These are phyloP conservation scores for Nyctereutes procyonoides DNA, from an alignment of 2,113 vertebrate genomes.

Conservation along the genomic window DNA sequence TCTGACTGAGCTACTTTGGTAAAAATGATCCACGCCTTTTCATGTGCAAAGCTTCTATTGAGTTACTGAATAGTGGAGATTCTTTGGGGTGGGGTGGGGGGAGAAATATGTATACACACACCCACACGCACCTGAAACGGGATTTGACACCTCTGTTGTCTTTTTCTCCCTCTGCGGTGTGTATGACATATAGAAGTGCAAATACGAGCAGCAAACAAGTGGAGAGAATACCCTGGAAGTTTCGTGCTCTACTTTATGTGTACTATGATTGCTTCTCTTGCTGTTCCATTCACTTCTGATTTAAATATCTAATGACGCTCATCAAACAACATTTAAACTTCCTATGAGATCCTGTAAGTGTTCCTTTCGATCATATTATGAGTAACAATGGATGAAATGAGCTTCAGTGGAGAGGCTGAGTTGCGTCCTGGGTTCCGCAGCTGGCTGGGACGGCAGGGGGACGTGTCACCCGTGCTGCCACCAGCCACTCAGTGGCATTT, in stretches of 20 bases:
- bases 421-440: conserved; percentile 82
- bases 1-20: neutral
- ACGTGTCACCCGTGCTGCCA: conserved; percentile 58
- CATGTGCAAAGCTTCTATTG: rapidly evolving
- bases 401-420: conserved; percentile 80
- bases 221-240: conserved; percentile 64
- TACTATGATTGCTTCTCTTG: conserved; percentile 75
- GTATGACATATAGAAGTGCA: neutral
- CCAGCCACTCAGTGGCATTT: conserved; percentile 72
- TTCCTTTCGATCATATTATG: conserved; percentile 82
- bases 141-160: neutral
- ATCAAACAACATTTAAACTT: conserved; percentile 87
- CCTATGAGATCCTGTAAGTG: conserved; percentile 81
- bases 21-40: neutral
- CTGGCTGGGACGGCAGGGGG: conserved; percentile 80
- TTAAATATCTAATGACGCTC: conserved; percentile 86
- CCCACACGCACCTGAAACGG: neutral
- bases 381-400: conserved; percentile 86
- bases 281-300: conserved; percentile 73
- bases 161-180: neutral
- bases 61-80: rapidly evolving
- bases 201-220: neutral
- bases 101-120: neutral
- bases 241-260: conserved; percentile 59
- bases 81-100: neutral